These are phyloP conservation scores for Pogonognathellus flavescens DNA, from an alignment of 1,140 invertebrate species.

Conservation along the genomic window DNA sequence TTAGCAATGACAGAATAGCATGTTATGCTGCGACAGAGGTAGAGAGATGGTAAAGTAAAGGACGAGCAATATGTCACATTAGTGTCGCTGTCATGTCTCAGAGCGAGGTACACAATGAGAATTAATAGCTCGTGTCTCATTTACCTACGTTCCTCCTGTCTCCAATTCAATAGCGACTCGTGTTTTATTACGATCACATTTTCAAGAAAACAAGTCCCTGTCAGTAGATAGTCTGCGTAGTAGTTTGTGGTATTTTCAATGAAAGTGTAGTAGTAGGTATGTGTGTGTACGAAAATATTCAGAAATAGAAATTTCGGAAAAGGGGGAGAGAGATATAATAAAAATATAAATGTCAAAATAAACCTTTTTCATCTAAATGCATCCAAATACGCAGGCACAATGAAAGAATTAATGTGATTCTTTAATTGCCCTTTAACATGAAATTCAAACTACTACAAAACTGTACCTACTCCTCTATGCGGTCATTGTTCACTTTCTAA, in stretches of 20 bases:
- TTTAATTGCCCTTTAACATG: slow-evolving; percentile 33
- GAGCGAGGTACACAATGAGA: slow-evolving; percentile 38
- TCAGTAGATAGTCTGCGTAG: background rate
- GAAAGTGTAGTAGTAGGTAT: no score
- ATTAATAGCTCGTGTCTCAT: slow-evolving; percentile 37
- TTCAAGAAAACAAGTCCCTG: no score
- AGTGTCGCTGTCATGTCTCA: slow-evolving; percentile 39
- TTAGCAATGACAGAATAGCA: background rate
- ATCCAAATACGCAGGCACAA: background rate
- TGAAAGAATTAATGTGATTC: background rate
- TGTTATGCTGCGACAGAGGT: background rate
- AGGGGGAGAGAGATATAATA: background rate
- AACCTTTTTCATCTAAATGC: background rate
- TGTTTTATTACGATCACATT: no score
- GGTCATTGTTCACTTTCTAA: slow-evolving; percentile 17
- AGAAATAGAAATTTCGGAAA: background rate
- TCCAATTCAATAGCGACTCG: background rate
- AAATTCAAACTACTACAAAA: background rate
- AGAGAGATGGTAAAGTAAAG: no score
- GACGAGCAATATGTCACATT: slow-evolving; percentile 35
- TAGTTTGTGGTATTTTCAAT: background rate
- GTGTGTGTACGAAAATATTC: background rate
- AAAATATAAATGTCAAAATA: slow-evolving; percentile 26
- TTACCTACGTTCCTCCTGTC: slow-evolving; percentile 1
- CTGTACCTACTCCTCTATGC: background rate